A percentile compares a stretch with the other conserved stretches of the same genome.
Evolutionary conservation across 2,888 invertebrate species (phyloP).

Genomic region (Craniophora ligustri): DNA sequence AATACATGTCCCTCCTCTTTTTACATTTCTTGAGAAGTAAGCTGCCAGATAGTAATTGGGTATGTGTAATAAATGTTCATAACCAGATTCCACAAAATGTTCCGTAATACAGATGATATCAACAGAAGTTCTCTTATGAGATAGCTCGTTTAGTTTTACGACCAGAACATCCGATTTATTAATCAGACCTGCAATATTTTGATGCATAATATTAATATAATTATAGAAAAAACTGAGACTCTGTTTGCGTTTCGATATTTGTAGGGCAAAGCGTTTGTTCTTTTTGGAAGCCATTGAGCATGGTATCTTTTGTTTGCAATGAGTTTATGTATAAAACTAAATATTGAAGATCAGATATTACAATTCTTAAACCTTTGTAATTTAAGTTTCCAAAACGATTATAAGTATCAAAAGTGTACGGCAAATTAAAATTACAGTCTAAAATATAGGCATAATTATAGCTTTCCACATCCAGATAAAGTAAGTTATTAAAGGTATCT

Average conservation of each 20-base stretch:
- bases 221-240: slow-evolving; percentile 5
- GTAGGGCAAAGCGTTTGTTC: background rate
- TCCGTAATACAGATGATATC: slow-evolving; percentile 2
- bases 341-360: too few relatives aligned
- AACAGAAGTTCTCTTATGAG: background rate
- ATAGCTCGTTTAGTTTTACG: slow-evolving; percentile 1
- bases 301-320: background rate
- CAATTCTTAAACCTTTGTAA: too few relatives aligned
- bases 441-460: too few relatives aligned
- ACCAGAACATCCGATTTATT: background rate
- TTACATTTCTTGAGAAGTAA: slow-evolving; percentile 2
- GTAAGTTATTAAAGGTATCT: too few relatives aligned
- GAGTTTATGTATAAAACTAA: background rate
- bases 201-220: background rate
- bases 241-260: background rate
- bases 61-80: background rate
- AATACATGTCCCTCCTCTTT: slow-evolving; percentile 1
- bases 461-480: too few relatives aligned
- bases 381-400: too few relatives aligned
- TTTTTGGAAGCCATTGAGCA: background rate
- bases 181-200: too few relatives aligned
- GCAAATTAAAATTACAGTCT: too few relatives aligned
- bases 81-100: too few relatives aligned
- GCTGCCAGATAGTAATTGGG: background rate
- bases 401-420: too few relatives aligned